A percentile compares a stretch with the other conserved stretches of the same genome.
Evolutionary conservation across 2,797 vertebrate species (phyloP).

Genomic region (Anomalospiza imberbis): DNA sequence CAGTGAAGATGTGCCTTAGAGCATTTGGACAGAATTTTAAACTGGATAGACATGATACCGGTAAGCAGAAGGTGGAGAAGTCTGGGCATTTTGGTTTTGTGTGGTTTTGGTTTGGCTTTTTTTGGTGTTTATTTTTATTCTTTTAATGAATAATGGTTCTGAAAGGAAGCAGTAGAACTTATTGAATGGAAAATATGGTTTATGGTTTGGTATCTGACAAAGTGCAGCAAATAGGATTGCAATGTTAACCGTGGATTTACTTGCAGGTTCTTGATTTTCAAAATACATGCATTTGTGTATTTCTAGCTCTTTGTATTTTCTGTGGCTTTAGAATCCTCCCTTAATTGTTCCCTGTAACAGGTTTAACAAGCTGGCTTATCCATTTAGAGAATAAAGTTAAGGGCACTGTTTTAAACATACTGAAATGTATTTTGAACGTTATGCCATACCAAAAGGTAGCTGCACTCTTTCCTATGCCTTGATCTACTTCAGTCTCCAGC

Average conservation of each 20-base stretch:
- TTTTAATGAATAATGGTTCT: background rate
- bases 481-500: background rate
- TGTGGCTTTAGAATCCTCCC: background rate
- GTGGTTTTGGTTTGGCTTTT: background rate
- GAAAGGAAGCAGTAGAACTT: background rate
- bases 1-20: background rate
- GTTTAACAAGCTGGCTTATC: background rate
- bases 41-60: background rate
- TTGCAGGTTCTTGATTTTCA: background rate
- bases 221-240: background rate
- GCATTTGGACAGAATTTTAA: background rate
- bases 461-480: background rate
- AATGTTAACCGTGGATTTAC: background rate
- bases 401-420: background rate
- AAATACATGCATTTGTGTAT: background rate
- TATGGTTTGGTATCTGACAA: background rate
- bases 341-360: background rate
- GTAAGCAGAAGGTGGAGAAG: background rate
- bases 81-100: background rate
- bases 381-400: background rate
- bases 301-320: background rate
- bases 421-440: background rate
- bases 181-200: background rate
- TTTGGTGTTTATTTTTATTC: background rate
- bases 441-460: background rate